Conservation (phyloP, 2,888 invertebrate genomes). For the Catocala nupta region DNA sequence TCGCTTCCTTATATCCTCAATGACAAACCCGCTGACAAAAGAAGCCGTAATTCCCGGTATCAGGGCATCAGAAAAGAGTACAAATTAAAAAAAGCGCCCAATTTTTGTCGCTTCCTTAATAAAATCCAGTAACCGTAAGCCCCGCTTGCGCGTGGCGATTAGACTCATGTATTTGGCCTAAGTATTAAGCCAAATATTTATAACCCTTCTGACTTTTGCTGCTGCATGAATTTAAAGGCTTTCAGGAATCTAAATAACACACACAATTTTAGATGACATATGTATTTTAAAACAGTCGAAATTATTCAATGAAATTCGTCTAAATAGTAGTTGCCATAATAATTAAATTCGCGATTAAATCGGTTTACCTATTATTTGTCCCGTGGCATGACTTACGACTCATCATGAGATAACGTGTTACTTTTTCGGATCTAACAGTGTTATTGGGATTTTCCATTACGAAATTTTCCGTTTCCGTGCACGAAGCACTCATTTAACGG, state of each 20-base stretch:
- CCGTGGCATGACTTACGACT: no score
- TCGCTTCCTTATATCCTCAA: conserved; percentile 2
- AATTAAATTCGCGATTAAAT: no score
- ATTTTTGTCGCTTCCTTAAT: conserved; percentile 36
- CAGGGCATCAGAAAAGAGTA: conserved; percentile 26
- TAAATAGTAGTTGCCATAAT: no score
- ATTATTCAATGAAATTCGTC: no score
- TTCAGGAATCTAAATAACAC: neutral
- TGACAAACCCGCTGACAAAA: conserved; percentile 19
- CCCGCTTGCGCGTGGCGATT: conserved; percentile 28
- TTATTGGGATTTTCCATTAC: no score
- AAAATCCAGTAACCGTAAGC: conserved; percentile 37
- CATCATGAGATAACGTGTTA: no score
- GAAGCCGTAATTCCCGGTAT: conserved; percentile 22
- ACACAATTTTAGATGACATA: neutral
- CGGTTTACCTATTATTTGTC: no score
- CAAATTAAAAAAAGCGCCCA: conserved; percentile 31
- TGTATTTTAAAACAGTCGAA: no score
- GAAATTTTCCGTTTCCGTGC: no score
- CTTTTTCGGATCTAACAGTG: no score
- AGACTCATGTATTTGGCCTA: conserved; percentile 32
- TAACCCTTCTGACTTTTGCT: neutral
- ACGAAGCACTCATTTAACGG: no score
- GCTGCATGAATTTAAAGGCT: neutral
- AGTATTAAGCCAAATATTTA: conserved; percentile 28